Evolutionary conservation across 2,797 vertebrate species (phyloP).

Genomic region (Jordanella pulchra): DNA sequence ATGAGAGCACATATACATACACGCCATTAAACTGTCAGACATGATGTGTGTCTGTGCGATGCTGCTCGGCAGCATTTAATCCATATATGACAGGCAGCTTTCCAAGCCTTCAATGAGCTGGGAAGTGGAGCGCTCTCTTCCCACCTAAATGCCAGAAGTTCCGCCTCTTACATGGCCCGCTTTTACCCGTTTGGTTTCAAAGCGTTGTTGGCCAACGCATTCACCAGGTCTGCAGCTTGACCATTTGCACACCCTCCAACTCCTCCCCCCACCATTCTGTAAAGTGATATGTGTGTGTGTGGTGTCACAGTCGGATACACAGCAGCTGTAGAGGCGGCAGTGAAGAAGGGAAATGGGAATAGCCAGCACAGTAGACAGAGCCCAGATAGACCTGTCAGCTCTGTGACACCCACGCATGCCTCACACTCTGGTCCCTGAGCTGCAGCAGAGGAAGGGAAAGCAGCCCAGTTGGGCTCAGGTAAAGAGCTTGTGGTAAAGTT

Average conservation of each 20-base stretch:
- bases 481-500: slow-evolving; percentile 32
- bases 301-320: slow-evolving; percentile 58
- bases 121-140: slow-evolving; percentile 46
- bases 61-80: slow-evolving; percentile 58
- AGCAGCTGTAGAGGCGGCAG: slow-evolving; percentile 62
- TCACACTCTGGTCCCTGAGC: slow-evolving; percentile 58
- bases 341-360: slow-evolving; percentile 66
- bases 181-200: slow-evolving; percentile 24
- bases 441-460: slow-evolving; percentile 32
- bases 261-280: slow-evolving; percentile 37
- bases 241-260: slow-evolving; percentile 25
- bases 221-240: slow-evolving; percentile 40
- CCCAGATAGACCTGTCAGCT: slow-evolving; percentile 77
- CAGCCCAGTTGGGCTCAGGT: slow-evolving; percentile 40
- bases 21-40: slow-evolving; percentile 48
- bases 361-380: slow-evolving; percentile 67
- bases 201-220: slow-evolving; percentile 34
- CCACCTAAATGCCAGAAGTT: slow-evolving; percentile 29
- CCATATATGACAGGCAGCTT: slow-evolving; percentile 59
- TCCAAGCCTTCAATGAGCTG: slow-evolving; percentile 48
- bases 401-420: slow-evolving; percentile 68
- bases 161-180: background rate
- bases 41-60: slow-evolving; percentile 8
- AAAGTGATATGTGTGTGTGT: slow-evolving; percentile 50
- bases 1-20: slow-evolving; percentile 3